A percentile compares a stretch with the other conserved stretches of the same genome.
Evolutionary conservation across 2,113 vertebrate genomes (phyloP).

Genomic region (Pterophyllum scalare): DNA sequence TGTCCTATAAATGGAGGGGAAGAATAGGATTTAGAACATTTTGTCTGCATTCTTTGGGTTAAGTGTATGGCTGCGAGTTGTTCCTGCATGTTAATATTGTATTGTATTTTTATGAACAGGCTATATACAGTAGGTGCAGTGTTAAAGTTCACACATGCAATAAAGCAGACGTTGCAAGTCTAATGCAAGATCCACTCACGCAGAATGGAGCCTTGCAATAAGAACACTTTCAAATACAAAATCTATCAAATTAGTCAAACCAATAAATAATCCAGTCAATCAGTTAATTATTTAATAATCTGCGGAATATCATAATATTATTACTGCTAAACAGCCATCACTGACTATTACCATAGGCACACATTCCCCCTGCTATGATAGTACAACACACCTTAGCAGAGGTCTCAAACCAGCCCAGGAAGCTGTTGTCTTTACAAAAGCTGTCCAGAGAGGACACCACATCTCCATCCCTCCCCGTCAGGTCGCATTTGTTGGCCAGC

Average conservation of each 20-base stretch:
- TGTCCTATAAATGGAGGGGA: slow-evolving; percentile 75
- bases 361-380: neutral
- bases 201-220: neutral
- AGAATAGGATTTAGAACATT: slow-evolving; percentile 23
- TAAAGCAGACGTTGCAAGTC: neutral
- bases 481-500: slow-evolving; percentile 90
- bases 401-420: slow-evolving; percentile 88
- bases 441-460: slow-evolving; percentile 79
- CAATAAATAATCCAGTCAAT: neutral
- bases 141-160: slow-evolving; percentile 33
- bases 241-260: neutral
- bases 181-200: neutral
- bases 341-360: neutral
- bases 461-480: slow-evolving; percentile 73
- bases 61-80: neutral
- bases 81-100: slow-evolving; percentile 49
- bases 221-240: neutral
- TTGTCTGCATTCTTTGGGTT: slow-evolving; percentile 10
- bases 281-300: neutral
- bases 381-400: slow-evolving; percentile 86
- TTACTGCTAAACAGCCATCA: neutral
- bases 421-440: slow-evolving; percentile 88
- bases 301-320: neutral
- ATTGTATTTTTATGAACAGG: slow-evolving; percentile 41
- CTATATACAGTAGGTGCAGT: neutral